phyloP scores from a whole-genome alignment of 2,888 invertebrate genomes.

The Pachliopta kotzebuea region DNA sequence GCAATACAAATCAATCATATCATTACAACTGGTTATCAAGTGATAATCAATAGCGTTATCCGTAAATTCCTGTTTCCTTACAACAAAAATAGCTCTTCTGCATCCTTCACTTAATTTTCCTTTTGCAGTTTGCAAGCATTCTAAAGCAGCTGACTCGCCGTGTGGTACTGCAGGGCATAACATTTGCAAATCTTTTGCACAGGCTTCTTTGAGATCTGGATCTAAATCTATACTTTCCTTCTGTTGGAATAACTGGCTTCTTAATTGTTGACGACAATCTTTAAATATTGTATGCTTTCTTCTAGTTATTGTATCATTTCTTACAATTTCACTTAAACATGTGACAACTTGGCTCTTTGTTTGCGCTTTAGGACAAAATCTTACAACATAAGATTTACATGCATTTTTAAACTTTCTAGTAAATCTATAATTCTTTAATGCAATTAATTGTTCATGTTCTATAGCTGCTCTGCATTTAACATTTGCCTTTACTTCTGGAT shows the following conservation, averaged over 20 bases:
- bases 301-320: slow-evolving; percentile 91
- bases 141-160: slow-evolving; percentile 87
- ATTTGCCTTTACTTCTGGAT: slow-evolving; percentile 88
- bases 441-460: slow-evolving; percentile 97
- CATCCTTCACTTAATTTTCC: slow-evolving; percentile 85
- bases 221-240: slow-evolving; percentile 94
- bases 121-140: slow-evolving; percentile 86
- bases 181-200: slow-evolving; percentile 87
- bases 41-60: slow-evolving; percentile 94
- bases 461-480: slow-evolving; percentile 94
- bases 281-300: slow-evolving; percentile 90
- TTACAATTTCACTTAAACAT: slow-evolving; percentile 94
- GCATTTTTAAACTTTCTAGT: slow-evolving; percentile 97
- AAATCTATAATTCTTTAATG: slow-evolving; percentile 95
- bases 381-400: slow-evolving; percentile 90
- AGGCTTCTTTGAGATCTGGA: slow-evolving; percentile 90
- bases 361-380: slow-evolving; percentile 84
- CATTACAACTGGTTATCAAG: slow-evolving; percentile 90
- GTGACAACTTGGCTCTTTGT: slow-evolving; percentile 89
- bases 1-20: slow-evolving; percentile 93
- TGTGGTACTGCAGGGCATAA: slow-evolving; percentile 85
- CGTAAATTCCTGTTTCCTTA: slow-evolving; percentile 91
- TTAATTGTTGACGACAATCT: slow-evolving; percentile 94
- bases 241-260: slow-evolving; percentile 94
- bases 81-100: slow-evolving; percentile 89